A percentile compares a stretch with the other conserved stretches of the same genome.
phyloP scores from a whole-genome alignment of 1,140 invertebrate species.

The honey bee (Apis mellifera) region Amel_HAv3.1 CM009931.2:4007501-4008000 shows the following conservation, averaged over 20 bases:
- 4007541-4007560: background rate
- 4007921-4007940: too few species aligned
- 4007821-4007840: background rate
- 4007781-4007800: too few species aligned
- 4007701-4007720: too few species aligned
- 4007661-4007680: too few species aligned
- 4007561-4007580: background rate
- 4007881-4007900: too few species aligned
- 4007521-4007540: background rate
- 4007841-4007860: background rate
- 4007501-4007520: background rate
- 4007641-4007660: background rate
- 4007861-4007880: background rate
- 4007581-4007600: background rate
- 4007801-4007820: too few species aligned
- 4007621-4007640: background rate
- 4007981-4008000: conserved; percentile 10
- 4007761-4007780: too few species aligned
- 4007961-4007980: background rate
- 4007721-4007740: too few species aligned
- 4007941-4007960: too few species aligned
- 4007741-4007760: too few species aligned
- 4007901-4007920: conserved; percentile 6
- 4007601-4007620: too few species aligned
- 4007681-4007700: too few species aligned